Percentiles rank a stretch among this genome's conserved stretches.
Evolutionary conservation across 2,797 vertebrate species (phyloP).

Genomic region (Microchirus variegatus): DNA sequence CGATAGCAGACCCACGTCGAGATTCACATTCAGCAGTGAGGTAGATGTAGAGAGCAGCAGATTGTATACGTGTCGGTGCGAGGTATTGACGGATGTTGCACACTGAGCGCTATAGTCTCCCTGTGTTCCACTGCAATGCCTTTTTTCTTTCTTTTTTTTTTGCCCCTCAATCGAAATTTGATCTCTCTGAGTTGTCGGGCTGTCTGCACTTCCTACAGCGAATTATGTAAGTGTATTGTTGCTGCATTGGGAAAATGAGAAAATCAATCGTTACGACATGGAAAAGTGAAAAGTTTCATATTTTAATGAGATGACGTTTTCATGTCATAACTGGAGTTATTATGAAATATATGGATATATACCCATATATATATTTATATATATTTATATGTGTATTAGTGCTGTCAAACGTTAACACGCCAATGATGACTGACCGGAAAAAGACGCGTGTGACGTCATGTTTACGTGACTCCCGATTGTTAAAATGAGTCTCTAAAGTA

Average conservation of each 20-base stretch:
- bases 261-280: too few relatives aligned
- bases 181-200: slow-evolving; percentile 16
- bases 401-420: too few relatives aligned
- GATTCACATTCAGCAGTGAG: slow-evolving; percentile 46
- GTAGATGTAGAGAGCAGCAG: slow-evolving; percentile 37
- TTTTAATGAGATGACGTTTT: too few relatives aligned
- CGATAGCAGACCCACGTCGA: slow-evolving; percentile 52
- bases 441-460: too few relatives aligned
- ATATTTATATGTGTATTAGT: too few relatives aligned
- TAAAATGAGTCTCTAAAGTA: too few relatives aligned
- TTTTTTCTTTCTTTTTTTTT: slow-evolving; percentile 18
- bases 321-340: too few relatives aligned
- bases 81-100: slow-evolving; percentile 53
- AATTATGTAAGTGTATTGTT: slow-evolving; percentile 12
- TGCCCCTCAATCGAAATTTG: slow-evolving; percentile 23
- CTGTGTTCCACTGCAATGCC: not conserved
- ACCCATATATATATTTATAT: too few relatives aligned
- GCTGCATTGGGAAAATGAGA: not conserved
- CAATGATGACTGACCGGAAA: too few relatives aligned
- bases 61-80: slow-evolving; percentile 49
- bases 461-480: too few relatives aligned
- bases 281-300: too few relatives aligned
- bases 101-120: slow-evolving; percentile 23
- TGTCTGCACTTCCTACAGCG: slow-evolving; percentile 20
- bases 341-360: too few relatives aligned